Evolutionary conservation across 2,888 invertebrate genomes (phyloP).

Genomic region (Lacanobia wlatinum): DNA sequence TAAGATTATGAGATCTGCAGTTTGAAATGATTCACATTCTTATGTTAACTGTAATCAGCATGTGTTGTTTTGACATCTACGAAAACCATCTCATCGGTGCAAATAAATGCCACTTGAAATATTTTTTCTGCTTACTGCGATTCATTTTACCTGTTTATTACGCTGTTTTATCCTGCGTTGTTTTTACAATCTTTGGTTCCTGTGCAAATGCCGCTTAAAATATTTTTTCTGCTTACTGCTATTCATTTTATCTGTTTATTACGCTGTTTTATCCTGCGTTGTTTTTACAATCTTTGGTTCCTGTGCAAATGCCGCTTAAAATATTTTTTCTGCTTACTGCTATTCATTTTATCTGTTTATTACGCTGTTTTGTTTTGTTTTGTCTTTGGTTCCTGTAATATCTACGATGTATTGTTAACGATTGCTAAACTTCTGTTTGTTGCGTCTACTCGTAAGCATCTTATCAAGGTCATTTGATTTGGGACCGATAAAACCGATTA

Average conservation of each 20-base stretch:
- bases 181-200: not conserved
- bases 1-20: constrained; percentile 28
- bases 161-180: not conserved
- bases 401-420: not conserved
- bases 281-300: not conserved
- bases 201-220: not conserved
- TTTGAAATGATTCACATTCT: constrained; percentile 8
- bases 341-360: not conserved
- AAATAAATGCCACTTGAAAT: not conserved
- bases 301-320: not conserved
- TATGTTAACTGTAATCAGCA: too few species aligned
- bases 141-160: too few species aligned
- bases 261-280: not conserved
- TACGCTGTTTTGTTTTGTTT: not conserved
- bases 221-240: not conserved
- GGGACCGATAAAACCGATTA: constrained; percentile 12
- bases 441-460: not conserved
- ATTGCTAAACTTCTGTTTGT: not conserved
- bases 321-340: not conserved
- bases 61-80: too few species aligned
- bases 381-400: too few species aligned
- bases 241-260: not conserved
- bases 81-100: not conserved
- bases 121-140: not conserved
- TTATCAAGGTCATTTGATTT: constrained; percentile 8